Percentiles rank a stretch among this genome's conserved stretches.
Evolutionary conservation across 2,797 vertebrate species (phyloP).

Genomic region (Centroberyx gerrardi): DNA sequence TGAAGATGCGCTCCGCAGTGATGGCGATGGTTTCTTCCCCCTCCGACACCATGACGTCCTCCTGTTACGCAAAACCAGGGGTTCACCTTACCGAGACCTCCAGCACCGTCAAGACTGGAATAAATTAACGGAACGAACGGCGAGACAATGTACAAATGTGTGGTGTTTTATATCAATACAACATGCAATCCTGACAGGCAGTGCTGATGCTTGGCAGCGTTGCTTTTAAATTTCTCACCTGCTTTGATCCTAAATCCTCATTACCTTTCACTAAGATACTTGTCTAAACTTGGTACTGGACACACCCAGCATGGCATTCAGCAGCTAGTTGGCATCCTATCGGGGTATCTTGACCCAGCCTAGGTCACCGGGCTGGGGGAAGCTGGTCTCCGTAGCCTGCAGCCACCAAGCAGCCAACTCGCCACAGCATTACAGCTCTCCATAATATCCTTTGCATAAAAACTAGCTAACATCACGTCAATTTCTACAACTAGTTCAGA

Average conservation of each 20-base stretch:
- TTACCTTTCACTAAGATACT: constrained; percentile 20
- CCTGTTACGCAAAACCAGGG: constrained; percentile 82
- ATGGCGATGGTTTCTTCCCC: constrained; percentile 69
- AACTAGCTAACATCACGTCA: too few relatives aligned
- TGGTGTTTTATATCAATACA: too few relatives aligned
- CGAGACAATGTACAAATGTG: not conserved
- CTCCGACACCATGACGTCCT: constrained; percentile 74
- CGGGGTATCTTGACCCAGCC: constrained; percentile 16
- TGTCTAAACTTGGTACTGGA: constrained; percentile 52
- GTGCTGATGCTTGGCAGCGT: too few relatives aligned
- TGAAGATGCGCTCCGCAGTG: constrained; percentile 71
- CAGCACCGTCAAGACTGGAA: constrained; percentile 38
- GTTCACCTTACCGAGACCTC: constrained; percentile 80
- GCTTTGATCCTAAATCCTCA: not conserved
- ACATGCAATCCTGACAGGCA: too few relatives aligned
- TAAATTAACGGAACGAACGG: constrained; percentile 7
- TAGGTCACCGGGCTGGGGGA: constrained; percentile 13
- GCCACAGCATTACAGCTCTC: not conserved
- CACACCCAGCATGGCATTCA: constrained; percentile 52
- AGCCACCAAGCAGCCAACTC: constrained; percentile 1
- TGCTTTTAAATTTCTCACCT: not conserved
- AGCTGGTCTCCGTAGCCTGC: too few relatives aligned
- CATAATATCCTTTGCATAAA: too few relatives aligned
- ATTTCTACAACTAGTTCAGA: too few relatives aligned
- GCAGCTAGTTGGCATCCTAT: not conserved